Evolutionary conservation across 2,888 invertebrate genomes (phyloP), one percentile per base, ranked within the genome.

Genomic region (Mechanitis messenoides): DNA sequence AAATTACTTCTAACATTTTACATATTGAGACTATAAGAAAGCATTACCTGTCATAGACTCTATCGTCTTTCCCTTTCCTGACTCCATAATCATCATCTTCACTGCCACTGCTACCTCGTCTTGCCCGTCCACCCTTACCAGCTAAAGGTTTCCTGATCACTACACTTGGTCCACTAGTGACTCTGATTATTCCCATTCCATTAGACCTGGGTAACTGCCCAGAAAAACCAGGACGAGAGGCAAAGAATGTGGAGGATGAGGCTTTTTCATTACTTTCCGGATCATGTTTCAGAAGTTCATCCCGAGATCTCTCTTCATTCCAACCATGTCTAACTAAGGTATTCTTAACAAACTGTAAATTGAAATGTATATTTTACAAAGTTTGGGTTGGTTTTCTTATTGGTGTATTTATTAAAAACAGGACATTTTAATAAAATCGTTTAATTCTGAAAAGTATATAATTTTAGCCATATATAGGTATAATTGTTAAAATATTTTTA

Each of bases 11-110:
- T 42, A 42, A 42, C 9, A 9, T 7, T 6, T 42, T 7, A 42
- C 7, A 7, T 7, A 7, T 7, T 7, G 42, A n/a, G n/a, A n/a
- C n/a, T n/a, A n/a, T 42, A 9, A 9, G 6, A 7, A 42, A 42
- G 42, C 9, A 9, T 42, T 72, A 93, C 93, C 93, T 93, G 71
- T 94, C 93, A 80, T 92, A 94, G 56, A 94, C 93, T 74, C 91
- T 84, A 68, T 91, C 92, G 70, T 92, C 92, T 69, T 92, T 92
- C 62, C 92, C 93, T 77, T 92, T 91, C 62, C 85, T 87, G 1
- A 91, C 91, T 60, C 92, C 92, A 62, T 90, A 88, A 62, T 92
- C 92, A 62, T 92, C 92, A 68, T 92, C 93, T 69, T 93, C 92
- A 69, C 92, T 91, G 35, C 91, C 92, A 60, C 92, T 90, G 61